Conservation (phyloP, 2,113 vertebrate species). For the Poeciliopsis retropinna region DNA sequence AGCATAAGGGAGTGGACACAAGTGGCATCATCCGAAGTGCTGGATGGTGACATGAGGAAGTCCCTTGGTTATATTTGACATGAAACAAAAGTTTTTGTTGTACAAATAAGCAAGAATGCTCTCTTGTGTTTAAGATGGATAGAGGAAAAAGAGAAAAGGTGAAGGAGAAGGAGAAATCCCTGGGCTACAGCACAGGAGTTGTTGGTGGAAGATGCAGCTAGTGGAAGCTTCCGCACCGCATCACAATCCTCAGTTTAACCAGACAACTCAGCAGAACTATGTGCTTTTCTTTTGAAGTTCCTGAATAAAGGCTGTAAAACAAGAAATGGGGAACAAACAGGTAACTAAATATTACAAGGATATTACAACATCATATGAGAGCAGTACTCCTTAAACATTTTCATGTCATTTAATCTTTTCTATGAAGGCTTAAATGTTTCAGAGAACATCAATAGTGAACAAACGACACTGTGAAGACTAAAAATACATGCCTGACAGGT, state of each 20-base stretch:
- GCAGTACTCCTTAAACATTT: neutral
- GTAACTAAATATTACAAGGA: neutral
- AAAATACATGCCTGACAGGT: too few species aligned
- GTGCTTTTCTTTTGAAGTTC: constrained; percentile 89
- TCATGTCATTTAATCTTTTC: too few species aligned
- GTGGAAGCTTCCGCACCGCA: constrained; percentile 34
- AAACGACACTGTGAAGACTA: too few species aligned
- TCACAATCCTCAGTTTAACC: constrained; percentile 57
- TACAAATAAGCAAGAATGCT: constrained; percentile 59
- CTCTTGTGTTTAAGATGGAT: constrained; percentile 41
- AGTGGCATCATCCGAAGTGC: constrained; percentile 50
- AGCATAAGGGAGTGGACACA: constrained; percentile 55
- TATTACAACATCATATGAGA: neutral
- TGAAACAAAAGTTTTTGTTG: constrained; percentile 59
- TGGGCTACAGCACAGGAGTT: constrained; percentile 72
- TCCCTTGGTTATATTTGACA: constrained; percentile 66
- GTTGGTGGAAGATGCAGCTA: constrained; percentile 35
- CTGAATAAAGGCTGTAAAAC: constrained; percentile 84
- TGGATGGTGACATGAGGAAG: constrained; percentile 41
- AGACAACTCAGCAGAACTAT: constrained; percentile 74
- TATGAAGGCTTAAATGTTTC: too few species aligned
- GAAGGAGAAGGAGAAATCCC: constrained; percentile 71
- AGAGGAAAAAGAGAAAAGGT: constrained; percentile 41
- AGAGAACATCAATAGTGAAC: too few species aligned
- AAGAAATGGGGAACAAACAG: neutral